Evolutionary conservation across 2,888 invertebrate species (phyloP), one percentile per base, ranked within the genome.

Genomic region (Nesidiocoris tenuis): DNA sequence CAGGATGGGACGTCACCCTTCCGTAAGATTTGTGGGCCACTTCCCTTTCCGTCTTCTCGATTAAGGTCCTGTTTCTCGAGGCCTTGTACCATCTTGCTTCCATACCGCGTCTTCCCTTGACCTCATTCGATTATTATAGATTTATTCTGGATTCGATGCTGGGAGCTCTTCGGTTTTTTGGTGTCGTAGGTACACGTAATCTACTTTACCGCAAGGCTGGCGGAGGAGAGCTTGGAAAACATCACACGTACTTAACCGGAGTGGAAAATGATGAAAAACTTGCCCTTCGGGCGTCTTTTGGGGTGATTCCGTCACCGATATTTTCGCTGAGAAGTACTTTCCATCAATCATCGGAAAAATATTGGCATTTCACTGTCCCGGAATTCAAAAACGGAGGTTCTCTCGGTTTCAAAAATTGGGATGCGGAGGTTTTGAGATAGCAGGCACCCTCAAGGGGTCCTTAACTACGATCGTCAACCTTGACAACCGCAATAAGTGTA

Each of bases 21-120:
- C 2, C 59, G 7, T 19, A 70, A 70, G 70, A 70, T 70, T 70
- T 70, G 70, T 70, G 59, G 70, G n/a, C 16, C 59, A 22, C 24
- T 70, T 59, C 61, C 24, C 59, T 23, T 39, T 23, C 55, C 55
- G 39, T 22, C 55, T n/a, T 9, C 16, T 12, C 22, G 21, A 21
- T 71, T 72, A 39, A 39, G 39, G 39, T 39, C 39, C 39, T 39
- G 39, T 39, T 39, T 39, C 39, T 7, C 39, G 39, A 7, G 39
- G 12, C 39, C 39, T 39, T 39, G 39, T 39, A 7, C 39, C 39
- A 39, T 3, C 3, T 3, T 12, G 12, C 39, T 39, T 39, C 39
- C 39, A 39, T 3, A 39, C 5, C 39, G 12, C 39, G 5, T 39
- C 12, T 12, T 39, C 39, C 39, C 39, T 39, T 39, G 39, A 39